These are phyloP conservation scores for Tapirus terrestris DNA, from an alignment of 2,113 vertebrate genomes.

Conservation along the genomic window DNA sequence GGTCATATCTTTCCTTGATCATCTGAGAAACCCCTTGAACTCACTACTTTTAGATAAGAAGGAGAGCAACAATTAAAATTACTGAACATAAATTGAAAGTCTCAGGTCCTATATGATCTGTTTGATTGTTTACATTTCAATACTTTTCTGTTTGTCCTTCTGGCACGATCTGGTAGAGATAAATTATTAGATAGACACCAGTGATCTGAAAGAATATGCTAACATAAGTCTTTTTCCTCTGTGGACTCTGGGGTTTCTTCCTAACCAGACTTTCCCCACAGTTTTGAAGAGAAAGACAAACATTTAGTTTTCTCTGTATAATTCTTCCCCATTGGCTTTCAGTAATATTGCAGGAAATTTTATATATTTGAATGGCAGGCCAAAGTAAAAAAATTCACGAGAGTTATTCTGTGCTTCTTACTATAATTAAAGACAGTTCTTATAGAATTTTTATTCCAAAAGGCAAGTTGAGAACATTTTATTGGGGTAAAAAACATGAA, in stretches of 20 bases:
- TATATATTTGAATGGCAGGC: background rate
- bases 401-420: background rate
- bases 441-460: background rate
- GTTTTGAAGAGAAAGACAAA: constrained; percentile 6
- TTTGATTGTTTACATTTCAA: background rate
- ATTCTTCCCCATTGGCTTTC: background rate
- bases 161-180: background rate
- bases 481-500: background rate
- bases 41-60: background rate
- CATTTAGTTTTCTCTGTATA: constrained; percentile 9
- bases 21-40: background rate
- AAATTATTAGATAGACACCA: background rate
- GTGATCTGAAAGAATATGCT: background rate
- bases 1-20: background rate
- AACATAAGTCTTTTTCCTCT: background rate
- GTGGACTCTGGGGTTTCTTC: too few species aligned
- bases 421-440: background rate
- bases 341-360: background rate
- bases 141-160: background rate
- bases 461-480: background rate
- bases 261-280: fast-evolving
- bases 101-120: background rate
- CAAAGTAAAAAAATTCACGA: background rate
- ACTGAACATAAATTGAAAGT: background rate
- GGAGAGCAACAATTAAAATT: background rate